These are phyloP conservation scores for Myotis myotis DNA, from an alignment of 2,797 vertebrate genomes.

Conservation along the genomic window DNA sequence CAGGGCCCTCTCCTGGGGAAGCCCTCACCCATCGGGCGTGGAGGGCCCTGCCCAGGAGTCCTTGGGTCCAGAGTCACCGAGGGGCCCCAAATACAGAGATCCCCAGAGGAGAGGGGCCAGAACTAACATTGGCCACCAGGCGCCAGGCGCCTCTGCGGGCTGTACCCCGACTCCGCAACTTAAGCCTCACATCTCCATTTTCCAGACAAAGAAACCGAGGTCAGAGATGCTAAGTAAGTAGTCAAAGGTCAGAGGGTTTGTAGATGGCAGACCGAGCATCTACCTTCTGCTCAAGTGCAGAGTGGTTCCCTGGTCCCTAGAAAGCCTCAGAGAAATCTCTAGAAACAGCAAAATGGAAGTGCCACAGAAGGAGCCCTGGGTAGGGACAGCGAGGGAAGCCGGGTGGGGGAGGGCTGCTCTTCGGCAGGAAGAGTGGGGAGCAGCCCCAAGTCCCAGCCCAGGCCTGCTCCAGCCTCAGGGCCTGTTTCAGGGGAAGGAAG, in stretches of 20 bases:
- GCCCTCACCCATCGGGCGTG: background rate
- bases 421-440: background rate
- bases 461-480: background rate
- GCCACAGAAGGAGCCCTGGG: background rate
- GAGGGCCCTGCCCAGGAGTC: too few species aligned
- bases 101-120: background rate
- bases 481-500: background rate
- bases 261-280: background rate
- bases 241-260: background rate
- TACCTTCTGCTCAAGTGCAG: background rate
- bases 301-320: background rate
- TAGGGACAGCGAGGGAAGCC: background rate
- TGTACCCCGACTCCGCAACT: fast-evolving
- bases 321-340: conserved; percentile 29
- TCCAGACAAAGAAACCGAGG: background rate
- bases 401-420: background rate
- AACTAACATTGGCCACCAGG: fast-evolving
- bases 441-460: background rate
- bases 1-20: background rate
- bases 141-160: background rate
- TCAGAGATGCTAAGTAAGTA: background rate
- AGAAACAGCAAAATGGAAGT: background rate
- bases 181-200: background rate
- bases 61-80: background rate
- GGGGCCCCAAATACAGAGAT: too few species aligned